Base-by-base conservation (phyloP, 2,113 vertebrate species). In the Macquaria ambigua region DNA sequence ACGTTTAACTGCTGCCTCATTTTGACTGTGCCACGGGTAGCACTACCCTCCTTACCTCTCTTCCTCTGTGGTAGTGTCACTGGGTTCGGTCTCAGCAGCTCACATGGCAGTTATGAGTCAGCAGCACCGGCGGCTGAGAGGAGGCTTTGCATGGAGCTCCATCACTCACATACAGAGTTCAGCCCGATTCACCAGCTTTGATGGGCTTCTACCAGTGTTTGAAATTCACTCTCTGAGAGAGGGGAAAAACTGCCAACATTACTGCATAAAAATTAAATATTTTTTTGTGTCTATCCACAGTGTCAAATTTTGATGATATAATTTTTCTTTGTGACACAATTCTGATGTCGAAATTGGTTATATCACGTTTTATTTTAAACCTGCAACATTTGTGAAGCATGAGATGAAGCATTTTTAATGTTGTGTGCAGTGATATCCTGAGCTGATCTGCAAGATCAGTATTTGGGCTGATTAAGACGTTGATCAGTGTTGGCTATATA, bases 71-170 rank as follows among this genome's bases (percentile, higher is more conserved):
- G 77, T 64, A 14, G 79, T 74, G 75, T 87, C 74, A 15, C 74
- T 72, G 84, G 79, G 79, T 88, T 91, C 78, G 87, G 82, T 76
- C 74, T 80, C 86, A 61, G 85, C 84, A 55, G 74, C 84, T 90
- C 86, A 67, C 70, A 48, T 89, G 81, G 69, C 83, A 78, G 84
- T 91, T 87, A 90, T 95, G 95, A 94, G 93, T 95, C 94, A 95
- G 93, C 91, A 93, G 70, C 87, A 79, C 58, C 76, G 63, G 74
- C 61, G 69, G 88, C 88, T 86, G 87, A 88, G 87, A 87, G 76
- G 48, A 86, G 87, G 88, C 85, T 91, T 89, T 81, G 77, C 79
- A 50, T 59, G 79, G 80, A 85, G 79, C 83, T 82, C 79, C 87
- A 25, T 92, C 84, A 71, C 77, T 85, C 83, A 74, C 83, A 43